Conservation (phyloP, 2,888 invertebrate species). For the Nomada ferruginata region DNA sequence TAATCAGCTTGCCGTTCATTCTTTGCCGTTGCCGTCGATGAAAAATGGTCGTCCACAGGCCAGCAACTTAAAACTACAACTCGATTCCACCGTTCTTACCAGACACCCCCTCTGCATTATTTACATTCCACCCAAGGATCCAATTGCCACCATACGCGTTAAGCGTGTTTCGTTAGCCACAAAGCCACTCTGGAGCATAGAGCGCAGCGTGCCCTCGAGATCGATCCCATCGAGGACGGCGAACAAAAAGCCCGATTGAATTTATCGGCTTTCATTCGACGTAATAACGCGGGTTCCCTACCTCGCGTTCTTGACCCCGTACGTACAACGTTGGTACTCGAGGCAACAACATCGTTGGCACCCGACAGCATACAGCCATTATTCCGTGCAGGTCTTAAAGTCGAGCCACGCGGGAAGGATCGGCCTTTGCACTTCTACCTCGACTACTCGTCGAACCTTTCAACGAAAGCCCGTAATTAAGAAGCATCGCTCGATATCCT, state of each 20-base stretch:
- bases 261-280: constrained; percentile 54
- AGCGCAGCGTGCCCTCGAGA: background rate
- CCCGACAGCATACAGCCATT: constrained; percentile 57
- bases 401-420: constrained; percentile 62
- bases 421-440: constrained; percentile 35
- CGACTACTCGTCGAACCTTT: constrained; percentile 51
- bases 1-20: too few relatives aligned
- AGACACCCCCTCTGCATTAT: background rate
- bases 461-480: constrained; percentile 68
- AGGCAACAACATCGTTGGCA: constrained; percentile 56
- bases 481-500: constrained; percentile 70
- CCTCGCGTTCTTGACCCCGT: constrained; percentile 40
- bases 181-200: constrained; percentile 14
- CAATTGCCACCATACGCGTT: constrained; percentile 18
- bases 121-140: background rate
- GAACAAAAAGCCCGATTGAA: constrained; percentile 53
- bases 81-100: too few relatives aligned
- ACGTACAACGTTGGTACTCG: constrained; percentile 34
- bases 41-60: too few relatives aligned
- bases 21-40: too few relatives aligned
- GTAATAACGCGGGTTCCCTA: constrained; percentile 44
- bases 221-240: constrained; percentile 27
- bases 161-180: constrained; percentile 40
- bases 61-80: too few relatives aligned
- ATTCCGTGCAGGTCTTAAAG: constrained; percentile 58